Conservation (phyloP, 2,888 invertebrate genomes). For the Drosophila koepferae region DNA sequence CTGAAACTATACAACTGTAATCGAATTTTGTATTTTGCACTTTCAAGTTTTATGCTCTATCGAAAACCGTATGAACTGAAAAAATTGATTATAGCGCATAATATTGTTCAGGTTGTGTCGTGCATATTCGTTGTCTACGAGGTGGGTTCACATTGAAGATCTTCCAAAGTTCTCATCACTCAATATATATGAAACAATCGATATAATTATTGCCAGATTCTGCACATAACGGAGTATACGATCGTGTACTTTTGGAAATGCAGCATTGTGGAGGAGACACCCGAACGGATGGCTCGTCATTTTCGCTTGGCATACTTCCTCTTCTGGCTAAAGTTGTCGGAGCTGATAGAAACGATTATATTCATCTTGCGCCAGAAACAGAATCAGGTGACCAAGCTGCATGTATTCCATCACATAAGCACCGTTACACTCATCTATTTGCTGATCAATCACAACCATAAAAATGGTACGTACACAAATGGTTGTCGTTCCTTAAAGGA, state of each 20-base stretch:
- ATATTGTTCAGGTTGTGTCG: constrained; percentile 90
- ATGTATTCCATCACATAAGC: constrained; percentile 90
- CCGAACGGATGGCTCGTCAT: constrained; percentile 45
- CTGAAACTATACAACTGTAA: constrained; percentile 1
- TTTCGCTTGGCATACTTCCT: constrained; percentile 87
- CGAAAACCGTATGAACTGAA: constrained; percentile 89
- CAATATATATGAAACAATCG: no score
- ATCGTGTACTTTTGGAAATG: constrained; percentile 73
- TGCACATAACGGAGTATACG: constrained; percentile 53
- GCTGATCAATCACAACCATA: constrained; percentile 87
- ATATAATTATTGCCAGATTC: constrained; percentile 58
- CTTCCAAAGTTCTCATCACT: background rate
- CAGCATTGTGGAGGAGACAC: constrained; percentile 37
- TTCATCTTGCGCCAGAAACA: constrained; percentile 90
- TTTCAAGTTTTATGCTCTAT: constrained; percentile 88
- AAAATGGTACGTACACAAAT: constrained; percentile 86
- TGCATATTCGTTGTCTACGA: constrained; percentile 73
- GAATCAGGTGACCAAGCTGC: constrained; percentile 89
- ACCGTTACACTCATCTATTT: constrained; percentile 88
- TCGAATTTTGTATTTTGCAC: constrained; percentile 8
- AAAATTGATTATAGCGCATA: constrained; percentile 90
- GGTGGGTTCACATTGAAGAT: constrained; percentile 50
- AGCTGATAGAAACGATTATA: constrained; percentile 90
- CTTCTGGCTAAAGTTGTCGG: constrained; percentile 88
- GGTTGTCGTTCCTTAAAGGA: no score